Conservation (phyloP, 2,113 vertebrate species). For the Rhegmatorhina hoffmannsi region DNA sequence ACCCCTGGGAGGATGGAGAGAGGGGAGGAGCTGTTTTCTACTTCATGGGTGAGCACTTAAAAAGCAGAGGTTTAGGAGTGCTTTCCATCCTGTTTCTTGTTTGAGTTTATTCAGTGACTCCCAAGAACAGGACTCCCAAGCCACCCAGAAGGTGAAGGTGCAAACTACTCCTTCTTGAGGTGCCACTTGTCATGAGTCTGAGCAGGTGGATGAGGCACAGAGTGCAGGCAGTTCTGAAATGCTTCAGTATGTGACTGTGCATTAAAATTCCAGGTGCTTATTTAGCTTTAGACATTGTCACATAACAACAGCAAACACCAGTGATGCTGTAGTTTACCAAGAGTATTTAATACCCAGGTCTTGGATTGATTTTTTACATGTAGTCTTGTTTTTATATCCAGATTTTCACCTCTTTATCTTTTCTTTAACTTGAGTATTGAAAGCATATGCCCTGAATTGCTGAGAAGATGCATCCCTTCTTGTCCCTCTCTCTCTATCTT, state of each 20-base stretch:
- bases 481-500: neutral
- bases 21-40: neutral
- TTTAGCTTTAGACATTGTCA: neutral
- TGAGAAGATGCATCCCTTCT: neutral
- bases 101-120: neutral
- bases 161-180: neutral
- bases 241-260: fast-evolving
- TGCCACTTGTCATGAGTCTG: neutral
- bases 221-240: neutral
- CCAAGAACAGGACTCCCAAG: neutral
- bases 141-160: neutral
- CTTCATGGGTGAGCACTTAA: neutral
- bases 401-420: neutral
- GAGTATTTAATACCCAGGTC: neutral
- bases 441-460: neutral
- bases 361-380: neutral
- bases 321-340: neutral
- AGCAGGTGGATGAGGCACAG: neutral
- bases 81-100: neutral
- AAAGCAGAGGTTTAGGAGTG: neutral
- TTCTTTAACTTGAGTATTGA: neutral
- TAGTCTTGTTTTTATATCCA: neutral
- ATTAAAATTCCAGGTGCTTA: neutral
- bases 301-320: neutral
- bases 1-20: neutral